These are phyloP conservation scores for Cephus pygmeus DNA, from an alignment of 2,888 invertebrate species.

Conservation along the genomic window DNA sequence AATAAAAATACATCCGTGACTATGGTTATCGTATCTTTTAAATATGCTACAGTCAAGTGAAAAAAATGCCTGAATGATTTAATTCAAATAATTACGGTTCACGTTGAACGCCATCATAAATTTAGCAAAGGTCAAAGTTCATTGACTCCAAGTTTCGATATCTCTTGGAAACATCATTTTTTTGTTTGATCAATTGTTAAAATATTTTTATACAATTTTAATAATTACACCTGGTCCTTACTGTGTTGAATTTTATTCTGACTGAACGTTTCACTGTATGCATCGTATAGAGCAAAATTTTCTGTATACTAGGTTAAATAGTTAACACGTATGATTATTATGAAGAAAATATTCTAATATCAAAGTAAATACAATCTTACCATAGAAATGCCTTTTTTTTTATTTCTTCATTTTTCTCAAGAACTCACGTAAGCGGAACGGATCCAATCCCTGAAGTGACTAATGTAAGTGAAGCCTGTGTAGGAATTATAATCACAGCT, in stretches of 20 bases:
- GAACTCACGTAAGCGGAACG: slow-evolving; percentile 28
- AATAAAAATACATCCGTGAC: neutral
- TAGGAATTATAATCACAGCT: slow-evolving; percentile 39
- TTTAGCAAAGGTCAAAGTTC: neutral
- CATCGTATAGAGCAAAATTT: too few relatives aligned
- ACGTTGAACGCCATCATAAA: neutral
- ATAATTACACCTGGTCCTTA: too few relatives aligned
- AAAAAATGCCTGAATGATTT: too few relatives aligned
- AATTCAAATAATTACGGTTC: neutral
- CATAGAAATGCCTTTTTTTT: neutral
- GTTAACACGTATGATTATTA: neutral
- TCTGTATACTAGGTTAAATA: neutral
- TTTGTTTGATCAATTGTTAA: neutral
- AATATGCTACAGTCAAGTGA: too few relatives aligned
- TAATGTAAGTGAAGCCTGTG: slow-evolving; percentile 37
- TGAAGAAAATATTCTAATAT: neutral
- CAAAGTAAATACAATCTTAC: neutral
- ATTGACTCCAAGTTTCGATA: neutral
- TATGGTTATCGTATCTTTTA: too few relatives aligned
- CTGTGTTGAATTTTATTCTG: too few relatives aligned
- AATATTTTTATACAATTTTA: too few relatives aligned
- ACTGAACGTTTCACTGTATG: too few relatives aligned
- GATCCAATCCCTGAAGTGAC: slow-evolving; percentile 43
- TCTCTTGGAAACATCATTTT: neutral
- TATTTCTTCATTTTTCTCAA: neutral